A percentile compares a stretch with the other conserved stretches of the same genome.
phyloP scores from a whole-genome alignment of 2,888 invertebrate species.

The Caenorhabditis sulstoni region DNA sequence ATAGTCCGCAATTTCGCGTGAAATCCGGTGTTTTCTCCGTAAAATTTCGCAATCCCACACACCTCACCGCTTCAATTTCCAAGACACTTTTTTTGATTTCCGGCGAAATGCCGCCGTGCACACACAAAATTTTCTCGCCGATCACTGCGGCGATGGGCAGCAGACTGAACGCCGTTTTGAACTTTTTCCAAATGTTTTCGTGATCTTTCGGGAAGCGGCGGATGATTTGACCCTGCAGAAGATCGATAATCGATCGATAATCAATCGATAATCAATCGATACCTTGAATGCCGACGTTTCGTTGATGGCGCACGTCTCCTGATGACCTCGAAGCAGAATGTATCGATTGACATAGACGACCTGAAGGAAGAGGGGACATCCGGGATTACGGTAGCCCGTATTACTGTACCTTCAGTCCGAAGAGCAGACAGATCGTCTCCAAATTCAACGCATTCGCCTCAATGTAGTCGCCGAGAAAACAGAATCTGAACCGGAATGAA shows the following conservation, averaged over 20 bases:
- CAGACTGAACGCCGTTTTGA: constrained; percentile 12
- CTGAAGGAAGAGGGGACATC: neutral
- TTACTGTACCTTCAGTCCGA: constrained; percentile 24
- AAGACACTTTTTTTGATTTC: neutral
- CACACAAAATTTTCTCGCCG: constrained; percentile 37
- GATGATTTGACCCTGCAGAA: constrained; percentile 14
- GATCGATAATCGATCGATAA: no score
- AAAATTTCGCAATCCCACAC: neutral
- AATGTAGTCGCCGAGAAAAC: constrained; percentile 40
- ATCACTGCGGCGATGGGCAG: constrained; percentile 31
- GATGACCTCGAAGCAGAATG: constrained; percentile 34
- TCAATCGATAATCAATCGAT: no score
- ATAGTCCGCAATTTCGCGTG: no score
- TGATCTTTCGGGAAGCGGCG: neutral
- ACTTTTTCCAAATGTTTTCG: constrained; percentile 20
- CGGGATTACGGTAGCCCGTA: neutral
- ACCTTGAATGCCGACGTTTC: neutral
- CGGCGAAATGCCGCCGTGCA: constrained; percentile 35
- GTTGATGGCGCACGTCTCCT: neutral
- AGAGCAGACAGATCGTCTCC: constrained; percentile 38
- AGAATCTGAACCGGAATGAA: constrained; percentile 6
- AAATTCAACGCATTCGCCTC: constrained; percentile 15
- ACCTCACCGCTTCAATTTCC: constrained; percentile 6
- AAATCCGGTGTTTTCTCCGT: no score
- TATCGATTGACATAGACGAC: constrained; percentile 23